Evolutionary conservation across 2,113 vertebrate genomes (phyloP).

Genomic region (Physeter macrocephalus): DNA sequence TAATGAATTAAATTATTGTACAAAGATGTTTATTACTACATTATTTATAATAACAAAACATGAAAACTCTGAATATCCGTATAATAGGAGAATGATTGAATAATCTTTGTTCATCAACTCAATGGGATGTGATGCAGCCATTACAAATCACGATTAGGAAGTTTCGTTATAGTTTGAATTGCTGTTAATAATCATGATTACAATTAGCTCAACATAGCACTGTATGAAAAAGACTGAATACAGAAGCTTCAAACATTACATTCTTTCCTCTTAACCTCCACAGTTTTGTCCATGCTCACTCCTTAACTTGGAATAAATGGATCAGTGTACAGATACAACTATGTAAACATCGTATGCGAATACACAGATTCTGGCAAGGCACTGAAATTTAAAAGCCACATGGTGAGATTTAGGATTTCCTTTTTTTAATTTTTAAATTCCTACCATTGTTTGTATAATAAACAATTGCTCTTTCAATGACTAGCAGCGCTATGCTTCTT

Average conservation of each 20-base stretch:
- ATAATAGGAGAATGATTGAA: slow-evolving; percentile 28
- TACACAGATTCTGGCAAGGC: background rate
- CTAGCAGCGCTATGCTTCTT: background rate
- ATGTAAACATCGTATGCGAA: background rate
- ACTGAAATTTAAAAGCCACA: background rate
- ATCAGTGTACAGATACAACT: background rate
- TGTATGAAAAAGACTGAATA: slow-evolving; percentile 30
- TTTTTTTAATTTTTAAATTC: slow-evolving; percentile 9
- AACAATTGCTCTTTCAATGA: slow-evolving; percentile 23
- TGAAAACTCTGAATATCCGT: background rate
- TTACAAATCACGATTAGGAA: slow-evolving; percentile 29
- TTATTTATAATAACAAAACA: slow-evolving; percentile 26
- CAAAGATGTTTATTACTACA: background rate
- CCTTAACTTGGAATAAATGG: background rate
- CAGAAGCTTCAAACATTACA: background rate
- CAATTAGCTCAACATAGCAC: background rate
- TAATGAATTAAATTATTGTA: slow-evolving; percentile 5
- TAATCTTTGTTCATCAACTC: slow-evolving; percentile 1
- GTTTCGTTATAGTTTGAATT: background rate
- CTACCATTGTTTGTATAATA: background rate
- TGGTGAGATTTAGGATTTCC: background rate
- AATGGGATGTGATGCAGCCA: background rate
- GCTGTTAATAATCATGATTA: slow-evolving; percentile 13
- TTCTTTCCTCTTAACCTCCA: background rate
- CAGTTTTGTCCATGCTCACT: background rate